phyloP scores from a whole-genome alignment of 2,888 invertebrate genomes.

The Pteria penguin region DNA sequence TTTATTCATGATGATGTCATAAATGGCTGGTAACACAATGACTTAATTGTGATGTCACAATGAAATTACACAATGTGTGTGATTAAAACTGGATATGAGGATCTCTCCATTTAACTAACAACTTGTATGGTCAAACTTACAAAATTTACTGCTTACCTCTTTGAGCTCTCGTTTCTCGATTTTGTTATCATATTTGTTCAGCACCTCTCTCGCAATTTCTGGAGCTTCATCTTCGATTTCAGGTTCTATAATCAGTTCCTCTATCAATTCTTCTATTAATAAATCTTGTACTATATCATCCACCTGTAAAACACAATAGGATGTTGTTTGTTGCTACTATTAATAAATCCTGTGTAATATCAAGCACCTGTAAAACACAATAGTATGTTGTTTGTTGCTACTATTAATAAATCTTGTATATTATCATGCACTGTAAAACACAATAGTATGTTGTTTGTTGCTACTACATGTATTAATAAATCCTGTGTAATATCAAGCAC shows the following conservation, averaged over 20 bases:
- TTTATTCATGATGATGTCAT: no score
- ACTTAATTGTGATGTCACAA: no score
- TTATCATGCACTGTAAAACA: no score
- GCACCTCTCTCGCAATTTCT: constrained; percentile 67
- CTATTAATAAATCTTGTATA: no score
- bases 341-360: neutral
- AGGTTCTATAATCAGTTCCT: constrained; percentile 61
- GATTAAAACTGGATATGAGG: no score
- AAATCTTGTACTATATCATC: constrained; percentile 66
- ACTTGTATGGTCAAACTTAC: no score
- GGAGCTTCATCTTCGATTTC: constrained; percentile 65
- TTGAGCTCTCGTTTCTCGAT: constrained; percentile 65
- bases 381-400: no score
- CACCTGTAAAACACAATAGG: constrained; percentile 53
- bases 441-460: no score
- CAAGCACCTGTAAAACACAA: no score
- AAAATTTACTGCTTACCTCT: constrained; percentile 62
- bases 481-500: neutral
- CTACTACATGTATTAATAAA: neutral
- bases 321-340: neutral
- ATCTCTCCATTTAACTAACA: no score
- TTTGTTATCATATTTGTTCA: constrained; percentile 69
- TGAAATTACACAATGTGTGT: no score
- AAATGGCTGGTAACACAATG: no score
- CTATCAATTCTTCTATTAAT: constrained; percentile 65